Percentiles rank a stretch among this genome's conserved stretches.
phyloP scores from a whole-genome alignment of 1,140 invertebrate genomes.

The Calephelis nemesis region DNA sequence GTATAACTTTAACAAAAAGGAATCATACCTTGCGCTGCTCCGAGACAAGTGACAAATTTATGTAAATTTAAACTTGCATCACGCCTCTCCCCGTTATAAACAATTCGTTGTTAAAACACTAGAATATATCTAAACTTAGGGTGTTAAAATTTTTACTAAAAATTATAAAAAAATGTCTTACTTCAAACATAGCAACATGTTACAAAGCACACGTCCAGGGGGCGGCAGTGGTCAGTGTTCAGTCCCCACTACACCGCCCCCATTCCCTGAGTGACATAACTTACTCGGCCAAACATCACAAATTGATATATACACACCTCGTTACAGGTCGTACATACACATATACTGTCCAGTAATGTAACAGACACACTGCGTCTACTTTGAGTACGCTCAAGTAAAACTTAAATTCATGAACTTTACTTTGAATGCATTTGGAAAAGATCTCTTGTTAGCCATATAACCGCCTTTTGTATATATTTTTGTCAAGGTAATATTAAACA shows the following conservation, averaged over 20 bases:
- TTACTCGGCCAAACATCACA: slow-evolving; percentile 67
- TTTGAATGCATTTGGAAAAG: too few species aligned
- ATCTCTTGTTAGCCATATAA: too few species aligned
- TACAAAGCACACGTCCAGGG: neutral
- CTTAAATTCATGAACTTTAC: too few species aligned
- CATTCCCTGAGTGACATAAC: slow-evolving; percentile 61
- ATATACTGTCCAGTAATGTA: neutral
- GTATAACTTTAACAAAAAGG: too few species aligned
- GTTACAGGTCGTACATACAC: slow-evolving; percentile 31
- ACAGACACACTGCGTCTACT: neutral
- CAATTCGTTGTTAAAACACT: slow-evolving; percentile 55
- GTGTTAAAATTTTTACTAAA: slow-evolving; percentile 13
- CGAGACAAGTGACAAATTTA: neutral
- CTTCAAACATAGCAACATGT: neutral
- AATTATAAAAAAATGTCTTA: neutral
- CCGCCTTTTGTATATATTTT: too few species aligned
- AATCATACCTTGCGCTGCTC: too few species aligned
- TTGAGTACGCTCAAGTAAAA: neutral
- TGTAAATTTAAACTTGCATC: slow-evolving; percentile 34
- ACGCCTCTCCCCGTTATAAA: slow-evolving; percentile 33
- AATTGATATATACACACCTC: slow-evolving; percentile 44
- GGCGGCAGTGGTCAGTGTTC: slow-evolving; percentile 1
- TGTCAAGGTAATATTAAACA: too few species aligned
- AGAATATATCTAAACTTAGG: slow-evolving; percentile 25
- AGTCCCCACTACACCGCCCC: slow-evolving; percentile 31